phyloP scores from a whole-genome alignment of 2,888 invertebrate species.

The Calameuta pallipes region DNA sequence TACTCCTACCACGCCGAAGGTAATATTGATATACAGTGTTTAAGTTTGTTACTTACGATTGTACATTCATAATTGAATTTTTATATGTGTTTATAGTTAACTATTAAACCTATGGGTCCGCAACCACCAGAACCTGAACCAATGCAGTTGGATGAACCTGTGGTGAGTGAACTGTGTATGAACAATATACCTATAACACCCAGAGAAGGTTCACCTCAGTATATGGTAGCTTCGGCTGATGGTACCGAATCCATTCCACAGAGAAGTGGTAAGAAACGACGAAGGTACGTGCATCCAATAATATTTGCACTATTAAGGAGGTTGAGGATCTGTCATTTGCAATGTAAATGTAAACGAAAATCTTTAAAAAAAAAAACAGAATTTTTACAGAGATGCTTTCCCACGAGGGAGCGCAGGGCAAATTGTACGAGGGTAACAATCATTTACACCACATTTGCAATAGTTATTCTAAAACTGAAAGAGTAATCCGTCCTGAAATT shows the following conservation, averaged over 20 bases:
- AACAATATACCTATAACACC: constrained; percentile 49
- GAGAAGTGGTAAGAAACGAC: constrained; percentile 61
- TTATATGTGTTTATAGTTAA: constrained; percentile 45
- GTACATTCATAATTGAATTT: constrained; percentile 10
- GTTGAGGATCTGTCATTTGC: no score
- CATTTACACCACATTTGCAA: no score
- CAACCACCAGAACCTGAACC: constrained; percentile 43
- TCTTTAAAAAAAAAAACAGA: no score
- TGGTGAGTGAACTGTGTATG: constrained; percentile 30
- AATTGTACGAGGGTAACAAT: no score
- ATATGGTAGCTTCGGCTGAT: constrained; percentile 62
- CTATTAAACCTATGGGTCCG: constrained; percentile 61
- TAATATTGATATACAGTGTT: constrained; percentile 20
- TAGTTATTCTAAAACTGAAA: no score
- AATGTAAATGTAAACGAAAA: no score
- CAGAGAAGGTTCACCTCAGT: constrained; percentile 61
- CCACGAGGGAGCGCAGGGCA: no score
- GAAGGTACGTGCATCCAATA: constrained; percentile 43
- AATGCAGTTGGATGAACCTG: constrained; percentile 42
- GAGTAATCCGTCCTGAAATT: no score
- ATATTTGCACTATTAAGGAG: no score
- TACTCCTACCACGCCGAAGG: constrained; percentile 64
- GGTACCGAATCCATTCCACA: constrained; percentile 57
- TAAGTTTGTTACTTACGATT: background rate
- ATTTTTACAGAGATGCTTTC: no score